Base-by-base conservation (phyloP, 2,888 invertebrate genomes). In the Bedellia somnulentella region DNA sequence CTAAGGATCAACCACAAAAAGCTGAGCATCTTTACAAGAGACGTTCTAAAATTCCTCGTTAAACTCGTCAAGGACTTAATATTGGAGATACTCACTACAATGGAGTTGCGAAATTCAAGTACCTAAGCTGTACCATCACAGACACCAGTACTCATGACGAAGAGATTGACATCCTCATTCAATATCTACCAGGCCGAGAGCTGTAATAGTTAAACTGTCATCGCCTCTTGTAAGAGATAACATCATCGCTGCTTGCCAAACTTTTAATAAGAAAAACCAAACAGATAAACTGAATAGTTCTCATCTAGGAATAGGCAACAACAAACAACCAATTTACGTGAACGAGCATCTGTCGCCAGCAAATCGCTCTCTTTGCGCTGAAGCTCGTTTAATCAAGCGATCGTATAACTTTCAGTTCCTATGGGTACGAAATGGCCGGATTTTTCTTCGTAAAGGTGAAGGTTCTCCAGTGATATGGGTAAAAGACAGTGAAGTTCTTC, bases 321-420 rank as follows among this genome's bases (percentile, higher is more conserved):
- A 33, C 1, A 31, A 31, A 9, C 27, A 29, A 10, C 34, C 43
- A 2, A 31, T 46, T 1, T 46, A 34, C 30, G 41, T 46, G 0
- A 26, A 24, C 2, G 44, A 45, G 30, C 42, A 47, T 23, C 31
- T 45, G 2, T 36, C 39, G 2, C 42, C 43, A 1, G 27, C 35
- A 4, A 38, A 39, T 5, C 45, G 43, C 29, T 24, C 35, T 2
- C 29, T 48, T 4, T 44, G 45, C 28, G 48, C 48, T 9, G 43
- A 43, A 8, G 39, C 44, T 4, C 27, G 45, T 2, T 27, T 9
- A 5, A 37, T 33, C 17, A 40, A 43, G 3, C 42, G 36, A 29
- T 42, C 45, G 17, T 10, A 39, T 2, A 27, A 24, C 1, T 45
- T 42, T 17, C 41, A 40, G 28, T 45, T 38, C 25, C 39, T 44